Evolutionary conservation across 2,888 invertebrate species (phyloP).

Genomic region (Germaria angustata): DNA sequence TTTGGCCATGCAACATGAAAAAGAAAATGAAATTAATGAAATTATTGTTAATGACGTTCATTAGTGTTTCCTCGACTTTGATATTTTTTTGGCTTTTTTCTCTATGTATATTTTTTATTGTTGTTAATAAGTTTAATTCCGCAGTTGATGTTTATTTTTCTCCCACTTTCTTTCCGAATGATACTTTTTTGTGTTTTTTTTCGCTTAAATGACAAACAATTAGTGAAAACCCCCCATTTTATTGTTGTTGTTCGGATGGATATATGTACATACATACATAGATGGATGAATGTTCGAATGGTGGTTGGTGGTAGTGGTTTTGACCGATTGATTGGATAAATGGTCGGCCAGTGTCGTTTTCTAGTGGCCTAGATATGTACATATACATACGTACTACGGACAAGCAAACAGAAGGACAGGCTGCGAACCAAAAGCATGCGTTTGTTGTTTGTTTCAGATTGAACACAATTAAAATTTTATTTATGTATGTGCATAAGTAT

Average conservation of each 20-base stretch:
- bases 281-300: constrained; percentile 1
- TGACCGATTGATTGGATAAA: not conserved
- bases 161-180: too few relatives aligned
- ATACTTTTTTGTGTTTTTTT: constrained; percentile 2
- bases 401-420: not conserved
- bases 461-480: not conserved
- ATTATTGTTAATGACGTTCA: constrained; percentile 55
- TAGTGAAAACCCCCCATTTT: constrained; percentile 18
- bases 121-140: constrained; percentile 16
- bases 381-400: too few relatives aligned
- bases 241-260: not conserved
- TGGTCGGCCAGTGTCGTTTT: constrained; percentile 26
- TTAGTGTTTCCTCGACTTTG: constrained; percentile 57
- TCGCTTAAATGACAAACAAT: constrained; percentile 52
- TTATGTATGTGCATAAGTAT: not conserved
- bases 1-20: constrained; percentile 61
- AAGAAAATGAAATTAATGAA: constrained; percentile 18
- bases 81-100: constrained; percentile 32
- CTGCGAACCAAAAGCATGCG: not conserved
- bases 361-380: not conserved
- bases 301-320: constrained; percentile 16
- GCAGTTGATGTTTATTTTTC: not conserved
- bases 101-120: constrained; percentile 6
- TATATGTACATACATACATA: not conserved
- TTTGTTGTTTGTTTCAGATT: constrained; percentile 10